Base-by-base conservation (phyloP, 1,140 invertebrate species). In the Trichonephila clavata region DNA sequence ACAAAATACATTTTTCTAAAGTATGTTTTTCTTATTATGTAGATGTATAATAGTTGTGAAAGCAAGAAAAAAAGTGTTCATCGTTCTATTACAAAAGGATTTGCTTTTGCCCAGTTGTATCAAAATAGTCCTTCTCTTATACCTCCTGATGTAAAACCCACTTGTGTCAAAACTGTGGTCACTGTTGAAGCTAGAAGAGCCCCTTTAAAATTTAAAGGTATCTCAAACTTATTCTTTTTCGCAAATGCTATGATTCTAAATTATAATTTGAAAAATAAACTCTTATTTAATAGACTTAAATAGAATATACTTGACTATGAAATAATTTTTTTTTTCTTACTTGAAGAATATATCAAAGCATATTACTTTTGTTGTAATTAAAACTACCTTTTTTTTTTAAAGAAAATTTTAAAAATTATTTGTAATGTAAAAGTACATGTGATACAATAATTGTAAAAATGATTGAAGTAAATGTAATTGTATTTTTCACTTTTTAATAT, bases 151-250 rank as follows among this genome's bases (percentile, higher is more conserved):
- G 96, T 97, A n/a, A 96, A 95, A 65, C 98, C 98, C 0, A 95
- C 96, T 63, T 98, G 98, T 96, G 96, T 97, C 63, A 97, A 98
- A 95, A 97, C 98, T 96, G 96, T 96, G 95, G 97, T 98, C 93
- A 97, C 96, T 61, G 96, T 97, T 6, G 80, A 94, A 65, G 8
- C 71, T 39, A 18, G 84, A n/a, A 94, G 80, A 87, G 94, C 95
- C 59, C 1, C 61, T 20, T 43, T 13, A 16, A 89, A 89, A 59
- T 24, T 20, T 16, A 89, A 77, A 89, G 63, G 87, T 89, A 71
- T 24, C 32, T 63, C 43, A 50, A 50, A 50, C 6, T 50, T 50
- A 50, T 8, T 50, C 8, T 50, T 10, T 50, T 5, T n/a, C 50
- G 1, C 10, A 50, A 50, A 50, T 50, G 50, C 10, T 10, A 50